phyloP scores from a whole-genome alignment of 2,113 vertebrate genomes.

The Pipa parva region DNA sequence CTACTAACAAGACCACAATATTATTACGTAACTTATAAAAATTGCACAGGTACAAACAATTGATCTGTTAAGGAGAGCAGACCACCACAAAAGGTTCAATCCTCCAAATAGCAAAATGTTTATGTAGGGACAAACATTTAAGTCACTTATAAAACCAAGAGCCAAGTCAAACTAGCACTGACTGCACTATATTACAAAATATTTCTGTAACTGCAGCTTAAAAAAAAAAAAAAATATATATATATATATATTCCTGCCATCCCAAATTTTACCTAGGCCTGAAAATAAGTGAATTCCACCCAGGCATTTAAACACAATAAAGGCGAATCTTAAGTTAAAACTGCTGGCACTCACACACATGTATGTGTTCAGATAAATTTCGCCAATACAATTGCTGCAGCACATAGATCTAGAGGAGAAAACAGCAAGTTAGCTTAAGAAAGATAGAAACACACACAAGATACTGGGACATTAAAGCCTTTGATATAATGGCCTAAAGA shows the following conservation, averaged over 20 bases:
- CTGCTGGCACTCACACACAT: constrained; percentile 98
- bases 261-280: no score
- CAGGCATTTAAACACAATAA: neutral
- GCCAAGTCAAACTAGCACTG: no score
- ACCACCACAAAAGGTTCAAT: no score
- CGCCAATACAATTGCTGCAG: constrained; percentile 96
- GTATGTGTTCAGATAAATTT: constrained; percentile 98
- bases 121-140: no score
- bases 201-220: no score
- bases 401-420: constrained; percentile 97
- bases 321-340: constrained; percentile 84
- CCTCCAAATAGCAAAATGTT: no score
- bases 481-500: neutral
- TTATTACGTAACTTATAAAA: neutral
- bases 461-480: neutral
- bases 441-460: constrained; percentile 58
- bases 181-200: no score
- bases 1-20: constrained; percentile 56
- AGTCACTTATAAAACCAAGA: no score
- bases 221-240: no score
- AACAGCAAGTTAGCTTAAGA: constrained; percentile 89
- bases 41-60: no score
- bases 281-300: neutral
- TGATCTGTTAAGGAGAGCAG: no score
- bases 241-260: no score